Base-by-base conservation (phyloP, 1,140 invertebrate species). In the Apis cerana region DNA sequence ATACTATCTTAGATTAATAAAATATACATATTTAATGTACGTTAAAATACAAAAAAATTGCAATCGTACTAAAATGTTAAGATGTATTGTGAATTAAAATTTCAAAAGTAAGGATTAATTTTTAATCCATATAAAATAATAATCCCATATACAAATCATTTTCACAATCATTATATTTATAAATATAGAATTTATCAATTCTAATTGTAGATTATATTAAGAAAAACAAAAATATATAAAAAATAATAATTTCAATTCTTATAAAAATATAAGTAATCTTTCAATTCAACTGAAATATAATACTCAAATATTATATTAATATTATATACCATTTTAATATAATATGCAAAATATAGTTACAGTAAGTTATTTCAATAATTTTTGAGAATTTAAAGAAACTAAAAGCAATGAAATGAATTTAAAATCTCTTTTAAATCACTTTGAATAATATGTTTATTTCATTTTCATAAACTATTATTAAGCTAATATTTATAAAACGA, bases 291-390 rank as follows among this genome's bases (percentile, higher is more conserved):
- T 23, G 23, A 43, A 68, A 82, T 68, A 82, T 58, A 75, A 68
- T 82, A 75, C 71, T 82, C 77, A 56, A 69, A 59, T 82, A 82
- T 58, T 76, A n/a, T 75, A 43, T 43, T 43, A 68, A 68, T 68
- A 19, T 52, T 67, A 76, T 8, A 33, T 82, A 68, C 17, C 75
- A 82, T 76, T 75, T 76, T 75, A 68, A 82, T 48, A 68, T 75
- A 75, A 17, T 59, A 54, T 76, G 64, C 33, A 68, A 76, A 82
- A 11, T 48, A 56, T 64, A 64, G 43, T 58, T 68, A 48, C 17
- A 65, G 23, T 48, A 54, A 68, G n/a, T 61, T 54, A 15, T 71
- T 21, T 17, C 15, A 80, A 64, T 7, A 27, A 64, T 80, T 74
- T 74, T 48, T 19, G 17, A 56, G 13, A 54, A 33, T 64, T 74